Percentiles rank a stretch among this genome's conserved stretches.
phyloP scores from a whole-genome alignment of 2,888 invertebrate genomes.

The Scaptomyza parva region DNA sequence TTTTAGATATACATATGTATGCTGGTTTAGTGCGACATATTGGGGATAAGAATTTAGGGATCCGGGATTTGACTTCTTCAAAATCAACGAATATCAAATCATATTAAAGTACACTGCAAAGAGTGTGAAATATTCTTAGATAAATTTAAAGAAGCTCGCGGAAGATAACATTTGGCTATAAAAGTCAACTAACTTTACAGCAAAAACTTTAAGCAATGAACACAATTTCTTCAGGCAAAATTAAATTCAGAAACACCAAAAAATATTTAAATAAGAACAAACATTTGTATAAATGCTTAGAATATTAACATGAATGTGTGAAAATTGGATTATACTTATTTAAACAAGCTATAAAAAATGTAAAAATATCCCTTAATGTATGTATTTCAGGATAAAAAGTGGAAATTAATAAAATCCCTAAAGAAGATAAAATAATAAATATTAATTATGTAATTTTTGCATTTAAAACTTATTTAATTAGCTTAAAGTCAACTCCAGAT shows the following conservation, averaged over 20 bases:
- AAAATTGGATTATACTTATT: too few species aligned
- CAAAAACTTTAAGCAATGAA: not conserved
- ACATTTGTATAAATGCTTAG: too few species aligned
- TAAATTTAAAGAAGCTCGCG: too few species aligned
- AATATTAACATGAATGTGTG: too few species aligned
- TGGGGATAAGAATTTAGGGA: constrained; percentile 25
- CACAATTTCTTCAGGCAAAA: too few species aligned
- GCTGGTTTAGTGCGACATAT: not conserved
- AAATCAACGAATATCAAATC: not conserved
- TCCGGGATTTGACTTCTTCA: constrained; percentile 44
- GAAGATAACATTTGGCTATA: not conserved
- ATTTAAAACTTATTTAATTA: not conserved
- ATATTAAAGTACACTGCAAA: not conserved
- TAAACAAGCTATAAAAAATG: too few species aligned
- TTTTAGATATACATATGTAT: not conserved
- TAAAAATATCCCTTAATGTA: too few species aligned
- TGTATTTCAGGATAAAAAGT: too few species aligned
- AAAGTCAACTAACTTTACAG: too few species aligned
- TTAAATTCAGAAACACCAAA: too few species aligned
- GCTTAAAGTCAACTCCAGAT: not conserved
- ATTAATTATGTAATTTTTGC: not conserved
- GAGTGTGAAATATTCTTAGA: not conserved
- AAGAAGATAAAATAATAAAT: not conserved
- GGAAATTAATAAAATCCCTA: too few species aligned
- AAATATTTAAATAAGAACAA: too few species aligned